Evolutionary conservation across 2,113 vertebrate species (phyloP).

Genomic region (Rattus norvegicus): DNA sequence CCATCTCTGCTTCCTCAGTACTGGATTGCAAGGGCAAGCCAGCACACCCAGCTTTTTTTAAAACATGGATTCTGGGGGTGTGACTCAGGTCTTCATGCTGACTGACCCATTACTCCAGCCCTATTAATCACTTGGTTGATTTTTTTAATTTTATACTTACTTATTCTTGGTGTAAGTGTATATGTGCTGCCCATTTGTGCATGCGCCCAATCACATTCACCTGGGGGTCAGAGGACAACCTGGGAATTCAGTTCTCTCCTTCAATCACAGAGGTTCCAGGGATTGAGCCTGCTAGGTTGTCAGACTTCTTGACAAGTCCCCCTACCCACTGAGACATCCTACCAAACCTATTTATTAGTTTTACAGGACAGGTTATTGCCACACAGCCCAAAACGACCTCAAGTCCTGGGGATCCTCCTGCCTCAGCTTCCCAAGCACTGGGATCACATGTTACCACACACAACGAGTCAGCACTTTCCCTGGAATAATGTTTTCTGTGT

Average conservation of each 20-base stretch:
- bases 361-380: background rate
- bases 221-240: background rate
- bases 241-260: background rate
- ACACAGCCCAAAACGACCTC: background rate
- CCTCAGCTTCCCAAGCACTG: background rate
- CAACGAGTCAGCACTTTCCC: background rate
- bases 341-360: background rate
- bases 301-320: background rate
- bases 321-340: background rate
- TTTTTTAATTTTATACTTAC: background rate
- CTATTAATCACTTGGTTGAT: background rate
- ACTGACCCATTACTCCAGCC: background rate
- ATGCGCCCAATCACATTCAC: background rate
- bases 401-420: background rate
- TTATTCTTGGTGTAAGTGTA: background rate
- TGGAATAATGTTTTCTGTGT: background rate
- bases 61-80: background rate
- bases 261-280: no score
- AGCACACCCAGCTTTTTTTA: background rate
- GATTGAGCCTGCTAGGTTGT: background rate
- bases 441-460: background rate
- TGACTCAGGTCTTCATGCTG: background rate
- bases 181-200: background rate
- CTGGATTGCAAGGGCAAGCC: background rate
- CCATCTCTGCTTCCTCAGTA: background rate